A percentile compares a stretch with the other conserved stretches of the same genome.
These are phyloP conservation scores for Heteropelma amictum DNA, from an alignment of 2,888 invertebrate genomes.

Conservation along the genomic window DNA sequence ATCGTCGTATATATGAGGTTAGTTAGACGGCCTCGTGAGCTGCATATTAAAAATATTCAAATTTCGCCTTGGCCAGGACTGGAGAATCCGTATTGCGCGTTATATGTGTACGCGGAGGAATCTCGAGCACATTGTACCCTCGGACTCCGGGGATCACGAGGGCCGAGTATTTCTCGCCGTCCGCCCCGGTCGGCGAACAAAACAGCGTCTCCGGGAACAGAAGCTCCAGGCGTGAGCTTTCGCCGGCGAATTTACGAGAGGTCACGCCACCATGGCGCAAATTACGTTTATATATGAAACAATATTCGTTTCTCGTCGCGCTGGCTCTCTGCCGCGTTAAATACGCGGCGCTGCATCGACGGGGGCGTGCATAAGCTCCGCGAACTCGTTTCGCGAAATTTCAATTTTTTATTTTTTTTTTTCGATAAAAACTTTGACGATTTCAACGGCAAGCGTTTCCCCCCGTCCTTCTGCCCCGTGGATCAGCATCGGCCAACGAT, in stretches of 20 bases:
- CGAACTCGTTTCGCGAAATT: too few species aligned
- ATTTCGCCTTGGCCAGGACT: constrained; percentile 65
- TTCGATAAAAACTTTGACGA: too few species aligned
- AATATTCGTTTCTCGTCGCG: constrained; percentile 57
- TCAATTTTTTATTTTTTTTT: too few species aligned
- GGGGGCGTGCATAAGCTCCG: too few species aligned
- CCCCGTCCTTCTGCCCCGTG: neutral
- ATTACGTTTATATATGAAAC: constrained; percentile 73
- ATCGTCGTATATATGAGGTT: constrained; percentile 69
- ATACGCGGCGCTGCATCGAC: too few species aligned
- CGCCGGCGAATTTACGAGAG: constrained; percentile 64
- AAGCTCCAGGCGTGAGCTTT: constrained; percentile 28
- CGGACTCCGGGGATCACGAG: neutral
- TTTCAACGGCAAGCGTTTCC: too few species aligned
- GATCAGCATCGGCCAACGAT: neutral
- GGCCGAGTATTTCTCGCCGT: constrained; percentile 13
- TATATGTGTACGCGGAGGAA: neutral
- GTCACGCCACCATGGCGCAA: constrained; percentile 65
- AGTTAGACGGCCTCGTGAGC: constrained; percentile 71
- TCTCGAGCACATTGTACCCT: neutral
- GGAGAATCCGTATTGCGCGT: constrained; percentile 34
- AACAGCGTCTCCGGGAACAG: constrained; percentile 10
- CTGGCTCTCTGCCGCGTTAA: too few species aligned
- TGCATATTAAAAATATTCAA: constrained; percentile 76
- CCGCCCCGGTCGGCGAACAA: constrained; percentile 15